Evolutionary conservation across 2,113 vertebrate species (phyloP).

Genomic region (Bubo bubo): DNA sequence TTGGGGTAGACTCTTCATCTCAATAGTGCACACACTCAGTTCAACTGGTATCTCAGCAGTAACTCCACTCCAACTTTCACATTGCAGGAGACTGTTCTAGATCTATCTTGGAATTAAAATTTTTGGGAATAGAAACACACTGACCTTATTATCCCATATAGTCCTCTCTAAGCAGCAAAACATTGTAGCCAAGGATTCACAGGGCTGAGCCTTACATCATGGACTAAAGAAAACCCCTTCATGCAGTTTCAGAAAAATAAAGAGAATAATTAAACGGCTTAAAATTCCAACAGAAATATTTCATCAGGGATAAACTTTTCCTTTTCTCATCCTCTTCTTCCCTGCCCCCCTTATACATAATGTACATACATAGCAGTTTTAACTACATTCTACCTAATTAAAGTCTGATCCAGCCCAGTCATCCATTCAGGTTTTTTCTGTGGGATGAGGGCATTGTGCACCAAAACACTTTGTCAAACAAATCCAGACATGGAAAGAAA

Average conservation of each 20-base stretch:
- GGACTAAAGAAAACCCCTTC: not conserved
- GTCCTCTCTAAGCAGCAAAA: not conserved
- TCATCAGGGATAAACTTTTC: not conserved
- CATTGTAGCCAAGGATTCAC: not conserved
- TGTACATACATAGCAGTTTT: rapidly evolving
- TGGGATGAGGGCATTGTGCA: not conserved
- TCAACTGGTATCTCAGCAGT: not conserved
- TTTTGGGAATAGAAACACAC: not conserved
- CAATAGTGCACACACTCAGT: not conserved
- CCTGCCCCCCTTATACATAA: not conserved
- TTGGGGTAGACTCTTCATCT: not conserved
- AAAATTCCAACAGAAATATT: not conserved
- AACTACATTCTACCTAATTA: not conserved
- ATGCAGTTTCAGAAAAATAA: not conserved
- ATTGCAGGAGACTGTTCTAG: not conserved
- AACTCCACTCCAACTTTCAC: not conserved
- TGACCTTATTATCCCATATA: not conserved
- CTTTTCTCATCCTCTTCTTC: not conserved
- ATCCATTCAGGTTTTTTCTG: not conserved
- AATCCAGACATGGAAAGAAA: not conserved
- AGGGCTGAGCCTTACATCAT: not conserved
- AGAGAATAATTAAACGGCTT: not conserved
- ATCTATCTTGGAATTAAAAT: not conserved
- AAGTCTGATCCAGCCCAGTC: not conserved
- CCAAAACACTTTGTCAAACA: not conserved